Evolutionary conservation across 2,888 invertebrate species (phyloP), one percentile per base, ranked within the genome.

Genomic region (Orthonychiurus folsomi): DNA sequence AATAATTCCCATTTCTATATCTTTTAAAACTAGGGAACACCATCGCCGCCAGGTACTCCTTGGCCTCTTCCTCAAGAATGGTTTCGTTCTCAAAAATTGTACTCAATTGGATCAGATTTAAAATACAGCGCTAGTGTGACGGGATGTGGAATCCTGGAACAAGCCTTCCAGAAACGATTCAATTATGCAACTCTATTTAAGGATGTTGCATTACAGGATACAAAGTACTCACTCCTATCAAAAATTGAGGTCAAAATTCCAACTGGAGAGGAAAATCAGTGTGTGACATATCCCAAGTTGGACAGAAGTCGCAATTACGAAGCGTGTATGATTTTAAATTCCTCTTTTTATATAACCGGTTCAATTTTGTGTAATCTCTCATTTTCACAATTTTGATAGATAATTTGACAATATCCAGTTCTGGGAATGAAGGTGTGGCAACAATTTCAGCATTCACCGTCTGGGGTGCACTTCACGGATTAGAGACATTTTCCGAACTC

Each of bases 401-500:
- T 26, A 24, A 54, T 9, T 28, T 59, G 2, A 15, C 48, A 12
- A n/a, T 48, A 12, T 48, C 48, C 12, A 48, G 12, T 48, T 12
- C 12, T n/a, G n/a, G n/a, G 15, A 48, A 48, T 48, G 48, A n/a
- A 12, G 48, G n/a, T 48, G 15, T n/a, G 48, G 48, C 48, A 48
- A n/a, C 12, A 48, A 48, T 48, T 48, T 48, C 48, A 15, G 48
- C 48, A n/a, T n/a, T 15, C 48, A 48, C 15, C 48, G 48, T 48
- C 15, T 48, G 48, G 48, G 48, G 48, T 15, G 81, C 87, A 55
- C 75, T 94, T 47, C 81, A 90, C 73, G 94, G 90, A 1, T 78
- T 95, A 68, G 93, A 94, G 78, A 87, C 90, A 0, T 88, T 93
- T 76, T 84, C 87, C 3, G 94, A 95, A 74, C 77, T 92, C 12